Evolutionary conservation across 1,140 invertebrate genomes (phyloP).

Genomic region (Araneus ventricosus): DNA sequence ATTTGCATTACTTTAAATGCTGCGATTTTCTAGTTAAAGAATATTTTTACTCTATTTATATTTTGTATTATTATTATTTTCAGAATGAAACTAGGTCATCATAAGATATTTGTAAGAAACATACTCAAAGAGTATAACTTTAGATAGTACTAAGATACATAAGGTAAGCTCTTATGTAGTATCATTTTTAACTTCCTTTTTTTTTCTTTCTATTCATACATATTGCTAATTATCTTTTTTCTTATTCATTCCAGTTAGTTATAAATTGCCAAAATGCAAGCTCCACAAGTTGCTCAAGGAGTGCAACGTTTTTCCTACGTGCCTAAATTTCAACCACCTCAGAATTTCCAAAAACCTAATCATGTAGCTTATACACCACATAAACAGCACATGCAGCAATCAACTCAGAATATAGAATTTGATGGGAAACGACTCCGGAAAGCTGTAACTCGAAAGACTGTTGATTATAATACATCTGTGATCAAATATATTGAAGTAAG

Average conservation of each 20-base stretch:
- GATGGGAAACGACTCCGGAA: constrained; percentile 97
- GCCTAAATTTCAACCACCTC: constrained; percentile 67
- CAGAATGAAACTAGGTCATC: neutral
- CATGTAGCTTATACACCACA: constrained; percentile 7
- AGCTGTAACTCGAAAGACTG: constrained; percentile 97
- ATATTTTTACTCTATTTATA: neutral
- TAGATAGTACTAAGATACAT: neutral
- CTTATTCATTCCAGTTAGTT: neutral
- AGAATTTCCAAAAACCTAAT: constrained; percentile 62
- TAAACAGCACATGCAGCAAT: constrained; percentile 42
- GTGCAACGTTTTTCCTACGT: constrained; percentile 58
- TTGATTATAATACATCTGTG: constrained; percentile 98
- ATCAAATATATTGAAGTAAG: constrained; percentile 92
- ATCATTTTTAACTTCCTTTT: neutral
- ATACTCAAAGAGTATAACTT: neutral
- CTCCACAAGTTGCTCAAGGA: neutral
- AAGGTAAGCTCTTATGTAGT: neutral
- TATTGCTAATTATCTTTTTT: neutral
- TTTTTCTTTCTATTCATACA: neutral
- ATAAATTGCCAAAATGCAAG: constrained; percentile 40
- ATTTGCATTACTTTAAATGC: too few relatives aligned
- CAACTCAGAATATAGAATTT: constrained; percentile 84
- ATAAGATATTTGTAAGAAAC: neutral
- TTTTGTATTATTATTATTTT: neutral
- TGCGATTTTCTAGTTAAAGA: too few relatives aligned